Base-by-base conservation (phyloP, 1,140 invertebrate species). In the Drosophila ambigua region DNA sequence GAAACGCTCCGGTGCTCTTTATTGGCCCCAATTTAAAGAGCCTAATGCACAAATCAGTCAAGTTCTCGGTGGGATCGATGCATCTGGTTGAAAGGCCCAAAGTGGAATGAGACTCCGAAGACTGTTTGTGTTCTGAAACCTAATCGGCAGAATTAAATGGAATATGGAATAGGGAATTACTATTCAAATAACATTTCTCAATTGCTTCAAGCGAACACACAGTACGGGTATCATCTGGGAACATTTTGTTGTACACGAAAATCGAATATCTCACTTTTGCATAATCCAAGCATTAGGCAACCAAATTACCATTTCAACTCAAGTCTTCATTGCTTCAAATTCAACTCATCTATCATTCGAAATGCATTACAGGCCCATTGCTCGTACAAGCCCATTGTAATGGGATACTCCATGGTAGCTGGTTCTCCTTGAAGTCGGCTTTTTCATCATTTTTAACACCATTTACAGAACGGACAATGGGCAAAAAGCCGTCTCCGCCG, bases 41-140 rank as follows among this genome's bases (percentile, higher is more conserved):
- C 55, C 68, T 68, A 77, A 69, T 76, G 73, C 73, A 76, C 73
- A 77, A 76, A 76, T 76, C 72, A 68, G 73, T 61, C 72, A 75
- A 59, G 49, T 52, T 66, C 48, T 66, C 46, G 61, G 53, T 35
- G 71, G 60, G 58, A 67, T 31, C 39, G 26, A 31, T 76, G 63
- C 67, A 46, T 66, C 43, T 45, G 31, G 7, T 31, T 31, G 7
- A 8, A 8, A 7, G 28, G 31, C 31, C 3, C 31, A 9, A 31
- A 31, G 31, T 31, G 31, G 31, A 31, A 31, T 2, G 23, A 24
- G 23, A 20, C 9, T 3, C 9, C 31, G 31, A 31, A 8, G 8
- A 9, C 8, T 8, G 2, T 31, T 8, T 8, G 31, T 31, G 31
- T 31, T 31, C 31, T 8, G 2, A 9, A 9, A 24, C 23, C 2